These are phyloP conservation scores for Megathymus violae DNA, from an alignment of 1,140 invertebrate genomes.

Conservation along the genomic window DNA sequence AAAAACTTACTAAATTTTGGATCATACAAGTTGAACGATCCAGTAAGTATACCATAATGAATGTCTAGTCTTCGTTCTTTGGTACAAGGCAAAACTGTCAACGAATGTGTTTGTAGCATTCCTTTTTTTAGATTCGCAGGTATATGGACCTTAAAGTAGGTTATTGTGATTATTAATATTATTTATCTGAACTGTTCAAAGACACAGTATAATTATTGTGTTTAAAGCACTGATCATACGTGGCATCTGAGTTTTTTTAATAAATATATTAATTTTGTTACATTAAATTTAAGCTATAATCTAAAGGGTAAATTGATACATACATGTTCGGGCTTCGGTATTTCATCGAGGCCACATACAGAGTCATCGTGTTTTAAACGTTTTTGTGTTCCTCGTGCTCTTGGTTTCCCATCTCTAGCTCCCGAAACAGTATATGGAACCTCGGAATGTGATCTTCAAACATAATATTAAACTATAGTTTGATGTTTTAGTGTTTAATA, in stretches of 20 bases:
- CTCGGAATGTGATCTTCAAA: conserved; percentile 35
- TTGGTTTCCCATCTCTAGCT: conserved; percentile 57
- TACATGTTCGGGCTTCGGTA: conserved; percentile 70
- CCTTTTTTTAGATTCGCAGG: conserved; percentile 75
- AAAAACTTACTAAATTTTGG: conserved; percentile 64
- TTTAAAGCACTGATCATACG: no score
- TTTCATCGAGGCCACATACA: conserved; percentile 69
- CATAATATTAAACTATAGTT: background rate
- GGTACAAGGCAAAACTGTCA: conserved; percentile 79
- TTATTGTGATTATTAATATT: conserved; percentile 1
- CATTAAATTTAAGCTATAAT: no score
- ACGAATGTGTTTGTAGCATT: conserved; percentile 82
- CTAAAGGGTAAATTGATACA: no score
- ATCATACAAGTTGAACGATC: conserved; percentile 74
- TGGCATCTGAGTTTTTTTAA: no score
- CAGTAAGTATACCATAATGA: conserved; percentile 73
- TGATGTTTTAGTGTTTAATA: no score
- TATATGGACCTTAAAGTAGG: conserved; percentile 59
- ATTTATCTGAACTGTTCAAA: no score
- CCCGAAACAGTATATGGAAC: conserved; percentile 44
- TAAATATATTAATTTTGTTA: no score
- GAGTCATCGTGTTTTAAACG: conserved; percentile 59
- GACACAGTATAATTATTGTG: no score
- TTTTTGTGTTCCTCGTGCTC: conserved; percentile 51
- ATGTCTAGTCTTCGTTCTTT: conserved; percentile 62